Evolutionary conservation across 2,888 invertebrate species (phyloP).

Genomic region (Epistrophella euchroma): DNA sequence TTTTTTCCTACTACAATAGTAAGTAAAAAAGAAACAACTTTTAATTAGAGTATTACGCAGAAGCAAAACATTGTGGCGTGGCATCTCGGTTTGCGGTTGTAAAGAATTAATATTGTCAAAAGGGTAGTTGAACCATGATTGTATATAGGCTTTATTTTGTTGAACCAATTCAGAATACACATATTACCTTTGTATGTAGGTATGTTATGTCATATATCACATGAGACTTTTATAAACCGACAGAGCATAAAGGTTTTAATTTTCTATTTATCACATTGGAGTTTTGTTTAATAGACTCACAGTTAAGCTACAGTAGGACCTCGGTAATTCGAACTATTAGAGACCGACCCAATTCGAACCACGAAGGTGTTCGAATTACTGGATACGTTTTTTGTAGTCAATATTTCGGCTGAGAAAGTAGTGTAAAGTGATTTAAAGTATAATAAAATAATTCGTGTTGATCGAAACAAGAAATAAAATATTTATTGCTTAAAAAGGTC

Average conservation of each 20-base stretch:
- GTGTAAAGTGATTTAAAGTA: no score
- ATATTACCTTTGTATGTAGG: no score
- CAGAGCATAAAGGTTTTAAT: neutral
- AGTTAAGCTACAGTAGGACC: no score
- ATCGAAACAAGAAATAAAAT: no score
- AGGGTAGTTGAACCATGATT: conserved; percentile 41
- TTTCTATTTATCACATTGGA: neutral
- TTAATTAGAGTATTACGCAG: conserved; percentile 45
- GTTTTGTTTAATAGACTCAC: neutral
- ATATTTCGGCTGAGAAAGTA: no score
- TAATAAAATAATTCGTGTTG: no score
- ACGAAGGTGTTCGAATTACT: no score
- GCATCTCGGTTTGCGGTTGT: conserved; percentile 60
- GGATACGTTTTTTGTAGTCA: no score
- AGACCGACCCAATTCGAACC: no score
- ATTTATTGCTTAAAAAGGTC: no score
- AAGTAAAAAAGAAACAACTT: conserved; percentile 7
- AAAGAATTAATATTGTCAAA: conserved; percentile 43
- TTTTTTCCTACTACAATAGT: neutral
- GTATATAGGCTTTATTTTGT: neutral
- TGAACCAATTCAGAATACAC: conserved; percentile 11
- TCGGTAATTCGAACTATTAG: no score
- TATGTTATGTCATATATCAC: conserved; percentile 9
- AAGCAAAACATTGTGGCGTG: conserved; percentile 2
- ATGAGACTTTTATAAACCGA: neutral